A percentile compares a stretch with the other conserved stretches of the same genome.
Conservation (phyloP, 2,797 vertebrate species). For the Chelidonichthys spinosus region DNA sequence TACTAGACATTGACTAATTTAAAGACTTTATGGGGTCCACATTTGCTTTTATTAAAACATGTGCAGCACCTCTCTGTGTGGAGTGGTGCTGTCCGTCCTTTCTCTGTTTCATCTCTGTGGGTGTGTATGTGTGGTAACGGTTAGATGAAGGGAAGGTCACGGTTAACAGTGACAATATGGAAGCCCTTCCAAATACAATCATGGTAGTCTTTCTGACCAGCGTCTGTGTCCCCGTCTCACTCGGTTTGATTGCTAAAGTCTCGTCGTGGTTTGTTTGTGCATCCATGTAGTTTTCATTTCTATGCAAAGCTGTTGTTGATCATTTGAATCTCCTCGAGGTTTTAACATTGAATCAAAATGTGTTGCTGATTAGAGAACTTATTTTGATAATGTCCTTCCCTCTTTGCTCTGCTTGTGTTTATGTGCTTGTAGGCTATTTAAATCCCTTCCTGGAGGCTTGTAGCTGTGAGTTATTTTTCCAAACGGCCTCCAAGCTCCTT, state of each 20-base stretch:
- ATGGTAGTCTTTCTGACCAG: constrained; percentile 39
- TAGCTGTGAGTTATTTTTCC: constrained; percentile 90
- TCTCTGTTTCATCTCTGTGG: constrained; percentile 59
- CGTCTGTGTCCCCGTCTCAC: constrained; percentile 64
- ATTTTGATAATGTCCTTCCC: constrained; percentile 22
- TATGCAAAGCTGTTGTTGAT: constrained; percentile 49
- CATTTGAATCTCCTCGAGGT: constrained; percentile 40
- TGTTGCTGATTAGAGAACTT: constrained; percentile 37
- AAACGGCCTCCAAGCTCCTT: constrained; percentile 84
- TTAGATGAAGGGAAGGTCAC: constrained; percentile 51
- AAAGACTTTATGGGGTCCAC: constrained; percentile 52
- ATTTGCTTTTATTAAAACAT: constrained; percentile 61
- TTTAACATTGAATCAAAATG: constrained; percentile 29
- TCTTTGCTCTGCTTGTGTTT: constrained; percentile 36
- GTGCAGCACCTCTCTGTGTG: constrained; percentile 59
- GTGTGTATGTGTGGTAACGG: constrained; percentile 26
- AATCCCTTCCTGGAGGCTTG: constrained; percentile 88
- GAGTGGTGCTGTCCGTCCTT: constrained; percentile 32
- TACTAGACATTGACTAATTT: constrained; percentile 59
- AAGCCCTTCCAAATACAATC: constrained; percentile 53
- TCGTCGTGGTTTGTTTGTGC: constrained; percentile 54
- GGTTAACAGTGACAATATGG: constrained; percentile 58
- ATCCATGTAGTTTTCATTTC: constrained; percentile 48
- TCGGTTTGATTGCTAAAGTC: constrained; percentile 39
- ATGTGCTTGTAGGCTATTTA: constrained; percentile 80